Evolutionary conservation across 1,140 invertebrate species (phyloP).

Genomic region (Drosophila rhopaloa): DNA sequence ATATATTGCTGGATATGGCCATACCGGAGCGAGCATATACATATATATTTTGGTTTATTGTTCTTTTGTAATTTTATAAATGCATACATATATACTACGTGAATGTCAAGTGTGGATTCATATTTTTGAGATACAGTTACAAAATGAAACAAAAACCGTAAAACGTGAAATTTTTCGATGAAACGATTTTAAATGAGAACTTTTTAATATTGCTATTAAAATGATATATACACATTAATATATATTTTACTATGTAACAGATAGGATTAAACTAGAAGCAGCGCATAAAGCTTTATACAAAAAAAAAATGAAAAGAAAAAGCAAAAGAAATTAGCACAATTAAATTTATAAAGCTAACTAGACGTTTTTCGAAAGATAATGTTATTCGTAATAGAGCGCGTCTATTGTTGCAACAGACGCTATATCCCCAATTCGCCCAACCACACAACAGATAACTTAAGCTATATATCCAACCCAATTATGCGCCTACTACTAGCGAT

Average conservation of each 20-base stretch:
- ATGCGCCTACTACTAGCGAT: slow-evolving; percentile 59
- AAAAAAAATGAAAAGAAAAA: slow-evolving; percentile 9
- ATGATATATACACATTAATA: slow-evolving; percentile 46
- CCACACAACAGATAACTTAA: slow-evolving; percentile 52
- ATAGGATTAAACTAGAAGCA: slow-evolving; percentile 45
- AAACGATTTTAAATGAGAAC: slow-evolving; percentile 58
- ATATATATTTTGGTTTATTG: slow-evolving; percentile 62
- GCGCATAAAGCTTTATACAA: slow-evolving; percentile 66
- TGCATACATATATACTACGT: slow-evolving; percentile 40
- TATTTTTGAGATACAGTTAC: slow-evolving; percentile 72
- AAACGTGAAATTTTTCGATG: slow-evolving; percentile 63
- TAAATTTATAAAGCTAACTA: slow-evolving; percentile 38
- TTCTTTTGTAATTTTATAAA: slow-evolving; percentile 79
- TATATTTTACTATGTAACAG: slow-evolving; percentile 66
- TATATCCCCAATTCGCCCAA: slow-evolving; percentile 23
- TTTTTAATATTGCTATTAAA: slow-evolving; percentile 53
- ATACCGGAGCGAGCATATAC: slow-evolving; percentile 43
- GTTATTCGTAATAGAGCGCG: slow-evolving; percentile 23
- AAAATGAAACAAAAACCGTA: slow-evolving; percentile 38
- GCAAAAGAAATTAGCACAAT: slow-evolving; percentile 48
- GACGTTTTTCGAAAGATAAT: slow-evolving; percentile 30
- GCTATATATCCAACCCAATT: slow-evolving; percentile 38
- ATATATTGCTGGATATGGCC: slow-evolving; percentile 27
- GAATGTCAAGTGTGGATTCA: slow-evolving; percentile 63
- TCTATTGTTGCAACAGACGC: slow-evolving; percentile 31